Evolutionary conservation across 2,797 vertebrate species (phyloP), one percentile per base, ranked within the genome.

Genomic region (Anniella stebbinsi): DNA sequence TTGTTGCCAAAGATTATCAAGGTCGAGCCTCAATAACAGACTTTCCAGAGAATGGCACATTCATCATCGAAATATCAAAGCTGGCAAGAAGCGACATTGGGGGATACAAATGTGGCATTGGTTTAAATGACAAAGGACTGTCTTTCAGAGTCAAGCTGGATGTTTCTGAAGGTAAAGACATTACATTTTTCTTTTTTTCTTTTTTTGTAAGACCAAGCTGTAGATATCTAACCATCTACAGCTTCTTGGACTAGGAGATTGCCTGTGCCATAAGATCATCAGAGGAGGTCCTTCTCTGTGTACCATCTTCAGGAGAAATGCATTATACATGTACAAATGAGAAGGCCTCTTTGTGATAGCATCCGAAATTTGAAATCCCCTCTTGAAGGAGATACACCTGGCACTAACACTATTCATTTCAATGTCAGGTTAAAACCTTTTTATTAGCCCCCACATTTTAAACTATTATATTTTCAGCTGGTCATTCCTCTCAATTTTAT

Each of bases 41-140:
- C 91, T 88, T 94, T 92, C 95, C 95, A 0, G 77, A 92, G 21
- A 88, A 13, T 0, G 80, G 88, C 0, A 51, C 38, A 2, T 97
- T 98, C 82, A 92, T 92, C 80, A 45, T 98, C 11, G 7, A 60
- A 73, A 80, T 98, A 28, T 75, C 77, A 0, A 0, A 6, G 0
- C 95, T 98, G 2, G 36, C 0, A 0, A 1, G 0, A 15, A 25
- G 1, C 0, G 97, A 98, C 0, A 1, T 54, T 0, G 97, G 97
- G 80, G 57, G 0, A 48, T 98, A 97, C 93, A 96, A 94, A 91
- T 98, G 97, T 0, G 97, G 97, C 0, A 0, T 98, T 9, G 97
- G 97, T 1, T 1, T 89, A 41, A 94, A 25, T 0, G 92, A 21
- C 83, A 92, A 84, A 12, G 95, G 96, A 1, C 94, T 98, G 1